Percentiles rank a stretch among this genome's conserved stretches.
Conservation (phyloP, 1,140 invertebrate genomes). For the Musca domestica region DNA sequence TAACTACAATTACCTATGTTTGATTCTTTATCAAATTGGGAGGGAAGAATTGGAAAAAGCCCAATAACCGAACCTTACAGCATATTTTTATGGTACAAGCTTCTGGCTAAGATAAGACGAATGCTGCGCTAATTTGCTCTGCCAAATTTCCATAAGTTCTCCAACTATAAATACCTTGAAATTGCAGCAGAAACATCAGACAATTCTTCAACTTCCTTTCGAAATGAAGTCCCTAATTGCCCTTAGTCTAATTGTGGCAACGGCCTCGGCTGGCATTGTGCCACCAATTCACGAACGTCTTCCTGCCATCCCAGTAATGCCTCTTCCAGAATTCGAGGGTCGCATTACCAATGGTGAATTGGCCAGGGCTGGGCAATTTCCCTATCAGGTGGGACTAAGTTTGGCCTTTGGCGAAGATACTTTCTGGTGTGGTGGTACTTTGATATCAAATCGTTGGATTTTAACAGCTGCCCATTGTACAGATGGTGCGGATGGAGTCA, state of each 20-base stretch:
- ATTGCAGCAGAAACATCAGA: too few species aligned
- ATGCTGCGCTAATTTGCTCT: too few species aligned
- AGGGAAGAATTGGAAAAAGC: too few species aligned
- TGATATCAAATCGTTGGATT: slow-evolving; percentile 42
- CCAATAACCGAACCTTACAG: too few species aligned
- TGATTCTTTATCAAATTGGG: too few species aligned
- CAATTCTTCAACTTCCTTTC: too few species aligned
- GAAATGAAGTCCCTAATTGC: slow-evolving; percentile 16
- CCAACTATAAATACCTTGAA: too few species aligned
- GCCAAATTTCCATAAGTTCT: too few species aligned
- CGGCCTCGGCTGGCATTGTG: slow-evolving; percentile 7
- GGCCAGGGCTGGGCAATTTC: slow-evolving; percentile 38
- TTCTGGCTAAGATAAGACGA: too few species aligned
- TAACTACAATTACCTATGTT: too few species aligned
- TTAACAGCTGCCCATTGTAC: slow-evolving; percentile 44
- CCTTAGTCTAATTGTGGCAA: slow-evolving; percentile 14
- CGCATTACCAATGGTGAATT: slow-evolving; percentile 40
- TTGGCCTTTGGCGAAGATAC: slow-evolving; percentile 27
- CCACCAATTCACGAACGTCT: neutral
- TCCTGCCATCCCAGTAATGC: neutral
- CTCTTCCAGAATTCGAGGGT: slow-evolving; percentile 25
- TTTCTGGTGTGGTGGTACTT: slow-evolving; percentile 42
- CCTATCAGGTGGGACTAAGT: slow-evolving; percentile 42
- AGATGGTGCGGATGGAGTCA: neutral
- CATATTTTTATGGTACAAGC: too few species aligned